A percentile compares a stretch with the other conserved stretches of the same genome.
These are phyloP conservation scores for Gulo gulo DNA, from an alignment of 2,113 vertebrate species.

Conservation along the genomic window DNA sequence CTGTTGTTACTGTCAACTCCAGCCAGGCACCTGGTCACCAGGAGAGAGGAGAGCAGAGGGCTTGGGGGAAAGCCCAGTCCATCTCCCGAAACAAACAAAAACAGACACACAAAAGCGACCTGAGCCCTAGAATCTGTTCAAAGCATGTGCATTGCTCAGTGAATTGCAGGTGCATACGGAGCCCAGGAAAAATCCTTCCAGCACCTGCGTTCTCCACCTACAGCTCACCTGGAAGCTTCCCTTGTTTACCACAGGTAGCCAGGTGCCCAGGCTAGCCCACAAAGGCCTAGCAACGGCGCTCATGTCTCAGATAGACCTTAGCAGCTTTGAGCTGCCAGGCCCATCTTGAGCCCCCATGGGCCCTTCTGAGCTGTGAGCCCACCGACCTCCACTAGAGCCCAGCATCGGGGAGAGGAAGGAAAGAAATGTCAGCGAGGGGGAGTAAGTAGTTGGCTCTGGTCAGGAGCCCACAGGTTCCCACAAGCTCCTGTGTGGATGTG, in stretches of 20 bases:
- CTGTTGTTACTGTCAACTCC: neutral
- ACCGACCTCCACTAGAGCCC: neutral
- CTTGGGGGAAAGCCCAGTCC: neutral
- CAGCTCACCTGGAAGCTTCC: neutral
- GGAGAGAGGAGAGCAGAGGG: neutral
- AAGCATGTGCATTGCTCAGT: neutral
- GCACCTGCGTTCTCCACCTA: neutral
- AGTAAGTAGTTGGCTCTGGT: neutral
- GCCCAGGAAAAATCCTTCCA: neutral
- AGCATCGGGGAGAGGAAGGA: neutral
- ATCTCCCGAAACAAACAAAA: neutral
- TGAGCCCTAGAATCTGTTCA: neutral
- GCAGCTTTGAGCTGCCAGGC: neutral
- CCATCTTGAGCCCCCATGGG: neutral
- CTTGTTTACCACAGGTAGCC: neutral
- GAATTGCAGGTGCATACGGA: neutral
- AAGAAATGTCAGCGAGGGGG: neutral
- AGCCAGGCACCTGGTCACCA: neutral
- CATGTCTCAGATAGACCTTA: neutral
- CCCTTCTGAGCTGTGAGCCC: neutral
- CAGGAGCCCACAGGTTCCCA: neutral
- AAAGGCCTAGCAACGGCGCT: neutral
- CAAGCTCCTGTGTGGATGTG: rapidly evolving
- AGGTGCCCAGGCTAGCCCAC: neutral
- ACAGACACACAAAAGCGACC: neutral